Evolutionary conservation across 2,888 invertebrate species (phyloP), one percentile per base, ranked within the genome.

Genomic region (Lypha dubia): DNA sequence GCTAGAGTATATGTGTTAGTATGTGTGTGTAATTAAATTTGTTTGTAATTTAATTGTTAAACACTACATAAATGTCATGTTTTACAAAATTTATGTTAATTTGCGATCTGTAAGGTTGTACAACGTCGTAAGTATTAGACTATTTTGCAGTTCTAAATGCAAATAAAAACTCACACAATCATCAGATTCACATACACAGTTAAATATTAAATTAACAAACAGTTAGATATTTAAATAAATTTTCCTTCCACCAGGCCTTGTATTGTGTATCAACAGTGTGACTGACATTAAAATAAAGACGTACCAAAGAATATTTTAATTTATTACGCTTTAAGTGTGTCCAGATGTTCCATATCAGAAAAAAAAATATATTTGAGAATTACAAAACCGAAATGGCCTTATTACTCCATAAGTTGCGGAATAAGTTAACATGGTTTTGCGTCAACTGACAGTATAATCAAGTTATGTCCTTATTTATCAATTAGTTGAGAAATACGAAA

Each of bases 51-150:
- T 79, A 79, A 79, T 79, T 79, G 56, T 73, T 79, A 65, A 71
- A 58, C 79, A 79, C 79, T 7, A 73, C 63, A 79, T 79, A 79
- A 79, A 79, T 79, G 79, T 79, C 79, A 73, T 79, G 73, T 67
- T 79, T 28, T 58, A 41, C 49, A 65, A 79, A 79, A 79, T 79
- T 79, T 79, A 79, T 79, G 79, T 79, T 73, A 73, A 79, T 65
- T 79, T 63, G 44, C 46, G 71, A 71, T 71, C 79, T 65, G 65
- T 73, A 24, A 24, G 38, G 24, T 70, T 0, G 9, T n/a, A 51
- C 13, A n/a, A n/a, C n/a, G n/a, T 38, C 17, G 63, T 46, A 28
- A 17, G 58, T 73, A 49, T 65, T 73, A 67, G 73, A 56, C 49
- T 58, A 67, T 65, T 79, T 60, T 58, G 49, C 22, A 58, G 35